phyloP scores from a whole-genome alignment of 2,797 vertebrate species.

The Mycteria americana region DNA sequence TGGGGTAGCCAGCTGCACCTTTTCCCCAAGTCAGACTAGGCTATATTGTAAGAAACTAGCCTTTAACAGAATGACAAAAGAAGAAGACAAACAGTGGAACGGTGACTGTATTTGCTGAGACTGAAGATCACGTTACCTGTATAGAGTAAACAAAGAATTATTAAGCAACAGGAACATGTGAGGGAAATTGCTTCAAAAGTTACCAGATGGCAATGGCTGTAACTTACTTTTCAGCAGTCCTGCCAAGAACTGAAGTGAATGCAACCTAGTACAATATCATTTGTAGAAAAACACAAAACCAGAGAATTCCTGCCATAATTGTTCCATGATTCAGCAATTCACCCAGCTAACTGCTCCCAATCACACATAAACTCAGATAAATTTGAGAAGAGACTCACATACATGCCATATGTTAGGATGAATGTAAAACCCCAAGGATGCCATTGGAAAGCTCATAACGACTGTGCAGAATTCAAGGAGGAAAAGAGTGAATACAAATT shows the following conservation, averaged over 20 bases:
- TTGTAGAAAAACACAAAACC: slow-evolving; percentile 29
- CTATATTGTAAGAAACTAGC: not conserved
- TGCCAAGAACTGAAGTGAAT: not conserved
- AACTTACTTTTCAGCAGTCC: slow-evolving; percentile 45
- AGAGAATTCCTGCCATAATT: slow-evolving; percentile 42
- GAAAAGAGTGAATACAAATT: slow-evolving; percentile 37
- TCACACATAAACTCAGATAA: slow-evolving; percentile 58
- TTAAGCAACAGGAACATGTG: not conserved
- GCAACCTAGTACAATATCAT: slow-evolving; percentile 22
- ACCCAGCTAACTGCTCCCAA: slow-evolving; percentile 65
- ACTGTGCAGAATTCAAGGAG: not conserved
- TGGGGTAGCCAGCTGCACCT: not conserved
- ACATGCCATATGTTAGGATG: slow-evolving; percentile 68
- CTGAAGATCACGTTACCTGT: not conserved
- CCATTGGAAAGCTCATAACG: not conserved
- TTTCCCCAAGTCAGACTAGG: not conserved
- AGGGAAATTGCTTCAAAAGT: slow-evolving; percentile 32
- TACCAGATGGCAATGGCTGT: slow-evolving; percentile 57
- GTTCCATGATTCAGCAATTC: slow-evolving; percentile 71
- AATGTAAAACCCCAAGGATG: slow-evolving; percentile 53
- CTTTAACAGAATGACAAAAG: not conserved
- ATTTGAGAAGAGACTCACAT: slow-evolving; percentile 54
- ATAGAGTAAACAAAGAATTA: not conserved
- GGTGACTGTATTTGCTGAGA: not conserved
- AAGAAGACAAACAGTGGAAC: not conserved